Conservation (phyloP, 1,140 invertebrate species). For the Apis laboriosa region DNA sequence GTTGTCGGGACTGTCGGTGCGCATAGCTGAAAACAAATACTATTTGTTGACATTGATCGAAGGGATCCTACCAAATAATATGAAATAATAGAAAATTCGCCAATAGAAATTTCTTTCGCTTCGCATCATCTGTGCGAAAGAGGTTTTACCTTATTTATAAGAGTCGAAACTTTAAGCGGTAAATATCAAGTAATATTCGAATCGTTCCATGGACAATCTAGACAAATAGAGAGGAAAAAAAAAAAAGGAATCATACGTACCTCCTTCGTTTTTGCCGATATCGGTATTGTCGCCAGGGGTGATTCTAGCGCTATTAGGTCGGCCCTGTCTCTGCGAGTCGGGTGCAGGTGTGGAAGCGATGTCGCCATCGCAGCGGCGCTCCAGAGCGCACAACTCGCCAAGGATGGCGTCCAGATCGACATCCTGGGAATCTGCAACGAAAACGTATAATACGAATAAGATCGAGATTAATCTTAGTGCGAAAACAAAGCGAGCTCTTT, state of each 20-base stretch:
- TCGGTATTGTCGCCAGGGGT: slow-evolving; percentile 73
- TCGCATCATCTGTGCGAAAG: too few species aligned
- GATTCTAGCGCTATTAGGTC: slow-evolving; percentile 74
- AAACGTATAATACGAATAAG: background rate
- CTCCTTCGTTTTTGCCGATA: slow-evolving; percentile 77
- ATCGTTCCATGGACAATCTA: too few species aligned
- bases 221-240: background rate
- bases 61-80: too few species aligned
- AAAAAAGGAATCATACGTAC: background rate
- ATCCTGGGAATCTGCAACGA: slow-evolving; percentile 92
- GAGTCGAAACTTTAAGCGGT: too few species aligned
- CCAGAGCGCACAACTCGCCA: slow-evolving; percentile 95
- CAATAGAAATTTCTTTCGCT: too few species aligned
- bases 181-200: too few species aligned
- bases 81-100: too few species aligned
- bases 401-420: slow-evolving; percentile 97
- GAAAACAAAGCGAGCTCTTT: background rate
- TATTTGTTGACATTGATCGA: background rate
- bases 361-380: slow-evolving; percentile 88
- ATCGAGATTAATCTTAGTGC: background rate
- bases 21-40: slow-evolving; percentile 75
- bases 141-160: too few species aligned
- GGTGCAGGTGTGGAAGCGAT: slow-evolving; percentile 80
- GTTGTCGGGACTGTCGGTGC: slow-evolving; percentile 96
- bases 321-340: slow-evolving; percentile 77